These are phyloP conservation scores for Exaiptasia diaphana DNA, from an alignment of 64 coral and sea anemone genomes.

Conservation along the genomic window DNA sequence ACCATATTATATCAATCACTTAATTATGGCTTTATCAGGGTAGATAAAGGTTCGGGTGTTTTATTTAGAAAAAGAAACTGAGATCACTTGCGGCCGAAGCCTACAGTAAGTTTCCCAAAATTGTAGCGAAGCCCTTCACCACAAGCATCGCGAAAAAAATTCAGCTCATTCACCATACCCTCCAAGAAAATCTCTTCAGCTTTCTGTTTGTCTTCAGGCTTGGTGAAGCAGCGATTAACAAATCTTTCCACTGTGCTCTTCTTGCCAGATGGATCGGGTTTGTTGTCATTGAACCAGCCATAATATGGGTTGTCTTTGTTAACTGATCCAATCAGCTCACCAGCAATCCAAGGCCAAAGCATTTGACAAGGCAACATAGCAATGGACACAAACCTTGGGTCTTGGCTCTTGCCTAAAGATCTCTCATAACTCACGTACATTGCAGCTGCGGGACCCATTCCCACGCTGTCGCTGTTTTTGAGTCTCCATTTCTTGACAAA, in stretches of 20 bases:
- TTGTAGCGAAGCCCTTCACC: constrained; percentile 30
- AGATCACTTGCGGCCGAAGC: no score
- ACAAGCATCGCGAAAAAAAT: constrained; percentile 61
- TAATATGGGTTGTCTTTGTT: constrained; percentile 14
- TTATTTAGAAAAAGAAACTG: no score
- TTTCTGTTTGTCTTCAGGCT: not conserved
- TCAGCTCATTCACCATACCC: constrained; percentile 47
- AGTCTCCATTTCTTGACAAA: constrained; percentile 41
- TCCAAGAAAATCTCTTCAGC: constrained; percentile 29
- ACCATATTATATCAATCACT: no score
- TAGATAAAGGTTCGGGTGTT: no score
- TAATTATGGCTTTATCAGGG: no score
- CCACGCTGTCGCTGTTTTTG: constrained; percentile 30
- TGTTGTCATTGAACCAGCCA: constrained; percentile 43
- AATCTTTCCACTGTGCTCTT: constrained; percentile 49
- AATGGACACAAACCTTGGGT: constrained; percentile 25
- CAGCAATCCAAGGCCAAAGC: constrained; percentile 55
- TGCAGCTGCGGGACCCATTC: constrained; percentile 31
- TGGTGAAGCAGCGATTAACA: constrained; percentile 44
- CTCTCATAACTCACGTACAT: constrained; percentile 39
- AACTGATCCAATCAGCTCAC: constrained; percentile 17
- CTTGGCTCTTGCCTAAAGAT: not conserved
- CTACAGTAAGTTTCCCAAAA: no score
- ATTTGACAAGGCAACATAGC: constrained; percentile 51
- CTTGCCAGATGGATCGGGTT: constrained; percentile 3